Evolutionary conservation across 2,797 vertebrate genomes (phyloP).

Genomic region (Danio jaintianensis): DNA sequence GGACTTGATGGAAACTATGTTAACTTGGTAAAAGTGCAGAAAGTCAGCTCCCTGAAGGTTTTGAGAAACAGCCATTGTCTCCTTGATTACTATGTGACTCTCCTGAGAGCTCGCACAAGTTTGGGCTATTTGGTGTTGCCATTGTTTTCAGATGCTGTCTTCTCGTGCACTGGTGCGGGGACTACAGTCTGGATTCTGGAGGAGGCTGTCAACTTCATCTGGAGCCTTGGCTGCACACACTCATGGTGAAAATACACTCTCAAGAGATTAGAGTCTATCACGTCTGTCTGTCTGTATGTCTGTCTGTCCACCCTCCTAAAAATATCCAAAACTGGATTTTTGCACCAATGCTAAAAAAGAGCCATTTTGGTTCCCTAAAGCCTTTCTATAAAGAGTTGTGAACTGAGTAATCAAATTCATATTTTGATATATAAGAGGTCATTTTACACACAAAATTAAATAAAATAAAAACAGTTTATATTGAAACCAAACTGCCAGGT

Average conservation of each 20-base stretch:
- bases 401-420: too few species aligned
- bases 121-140: not conserved
- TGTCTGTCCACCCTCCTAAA: too few species aligned
- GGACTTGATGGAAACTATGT: not conserved
- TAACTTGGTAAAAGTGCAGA: not conserved
- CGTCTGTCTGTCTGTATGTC: not conserved
- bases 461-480: too few species aligned
- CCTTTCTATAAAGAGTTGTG: too few species aligned
- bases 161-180: constrained; percentile 58
- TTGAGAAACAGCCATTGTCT: not conserved
- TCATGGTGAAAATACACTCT: constrained; percentile 43
- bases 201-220: constrained; percentile 59
- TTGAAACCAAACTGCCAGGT: too few species aligned
- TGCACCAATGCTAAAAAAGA: too few species aligned
- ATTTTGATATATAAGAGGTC: too few species aligned
- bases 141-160: constrained; percentile 60
- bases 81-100: not conserved
- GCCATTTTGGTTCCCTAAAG: too few species aligned
- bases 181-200: constrained; percentile 57
- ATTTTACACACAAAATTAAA: too few species aligned
- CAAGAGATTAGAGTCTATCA: not conserved
- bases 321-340: too few species aligned
- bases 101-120: not conserved
- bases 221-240: constrained; percentile 46
- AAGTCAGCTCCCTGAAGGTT: not conserved